Conservation (phyloP, 2,797 vertebrate species). For the Chelidonichthys spinosus region DNA sequence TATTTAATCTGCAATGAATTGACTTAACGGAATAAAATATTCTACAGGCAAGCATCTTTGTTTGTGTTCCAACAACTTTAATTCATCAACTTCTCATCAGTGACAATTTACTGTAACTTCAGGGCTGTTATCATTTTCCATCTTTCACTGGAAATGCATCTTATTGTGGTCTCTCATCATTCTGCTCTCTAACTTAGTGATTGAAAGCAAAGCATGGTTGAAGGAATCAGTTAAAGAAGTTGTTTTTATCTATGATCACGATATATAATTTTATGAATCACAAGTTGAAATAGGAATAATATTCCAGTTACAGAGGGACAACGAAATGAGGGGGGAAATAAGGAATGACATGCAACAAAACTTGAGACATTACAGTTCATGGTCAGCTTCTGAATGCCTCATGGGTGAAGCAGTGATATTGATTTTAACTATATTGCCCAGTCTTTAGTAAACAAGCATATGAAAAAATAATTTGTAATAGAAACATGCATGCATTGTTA, state of each 20-base stretch:
- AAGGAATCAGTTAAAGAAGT: background rate
- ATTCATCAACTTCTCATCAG: background rate
- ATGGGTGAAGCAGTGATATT: background rate
- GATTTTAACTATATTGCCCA: background rate
- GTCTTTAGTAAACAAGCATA: background rate
- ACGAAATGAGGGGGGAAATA: background rate
- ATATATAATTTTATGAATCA: background rate
- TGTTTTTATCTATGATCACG: background rate
- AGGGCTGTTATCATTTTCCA: background rate
- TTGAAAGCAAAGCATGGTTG: background rate
- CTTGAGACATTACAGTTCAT: background rate
- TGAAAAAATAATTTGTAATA: constrained; percentile 5
- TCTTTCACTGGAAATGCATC: background rate
- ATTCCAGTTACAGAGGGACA: background rate
- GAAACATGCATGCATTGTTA: background rate
- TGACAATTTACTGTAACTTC: background rate
- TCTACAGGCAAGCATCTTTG: background rate
- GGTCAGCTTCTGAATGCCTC: accelerated
- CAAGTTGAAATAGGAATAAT: background rate
- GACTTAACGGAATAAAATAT: constrained; percentile 32
- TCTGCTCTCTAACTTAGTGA: background rate
- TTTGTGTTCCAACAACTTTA: constrained; percentile 4
- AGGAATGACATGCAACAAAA: constrained; percentile 1
- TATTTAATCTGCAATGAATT: constrained; percentile 6
- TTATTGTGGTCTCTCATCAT: background rate